phyloP scores from a whole-genome alignment of 2,888 invertebrate species.

The Antheraea assamensis region DNA sequence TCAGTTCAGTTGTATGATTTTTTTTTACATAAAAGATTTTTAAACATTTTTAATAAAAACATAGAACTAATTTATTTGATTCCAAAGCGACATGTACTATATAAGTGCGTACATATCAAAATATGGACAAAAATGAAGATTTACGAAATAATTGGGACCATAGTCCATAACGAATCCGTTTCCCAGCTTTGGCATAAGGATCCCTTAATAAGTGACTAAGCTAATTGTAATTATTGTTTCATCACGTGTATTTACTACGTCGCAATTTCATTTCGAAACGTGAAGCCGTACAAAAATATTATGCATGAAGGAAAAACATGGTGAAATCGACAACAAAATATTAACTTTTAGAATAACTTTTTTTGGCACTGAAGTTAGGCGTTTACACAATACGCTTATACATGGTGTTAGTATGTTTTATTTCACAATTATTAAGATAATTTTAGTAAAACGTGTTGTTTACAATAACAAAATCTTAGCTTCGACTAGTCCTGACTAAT shows the following conservation, averaged over 20 bases:
- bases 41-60: neutral
- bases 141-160: neutral
- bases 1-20: neutral
- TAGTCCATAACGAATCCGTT: neutral
- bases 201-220: neutral
- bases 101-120: neutral
- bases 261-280: neutral
- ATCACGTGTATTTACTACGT: neutral
- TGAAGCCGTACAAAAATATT: neutral
- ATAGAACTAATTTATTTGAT: neutral
- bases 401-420: too few relatives aligned
- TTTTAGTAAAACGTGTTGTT: too few relatives aligned
- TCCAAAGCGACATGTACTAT: neutral
- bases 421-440: too few relatives aligned
- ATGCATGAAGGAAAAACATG: neutral
- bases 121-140: neutral
- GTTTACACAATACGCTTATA: neutral
- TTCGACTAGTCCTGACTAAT: too few relatives aligned
- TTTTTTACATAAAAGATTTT: neutral
- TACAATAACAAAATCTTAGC: too few relatives aligned
- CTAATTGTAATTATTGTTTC: neutral
- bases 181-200: neutral
- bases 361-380: neutral
- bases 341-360: neutral
- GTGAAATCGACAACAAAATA: neutral